Percentiles rank a stretch among this genome's conserved stretches.
Conservation (phyloP, 2,888 invertebrate genomes). For the Hydriomena furcata region DNA sequence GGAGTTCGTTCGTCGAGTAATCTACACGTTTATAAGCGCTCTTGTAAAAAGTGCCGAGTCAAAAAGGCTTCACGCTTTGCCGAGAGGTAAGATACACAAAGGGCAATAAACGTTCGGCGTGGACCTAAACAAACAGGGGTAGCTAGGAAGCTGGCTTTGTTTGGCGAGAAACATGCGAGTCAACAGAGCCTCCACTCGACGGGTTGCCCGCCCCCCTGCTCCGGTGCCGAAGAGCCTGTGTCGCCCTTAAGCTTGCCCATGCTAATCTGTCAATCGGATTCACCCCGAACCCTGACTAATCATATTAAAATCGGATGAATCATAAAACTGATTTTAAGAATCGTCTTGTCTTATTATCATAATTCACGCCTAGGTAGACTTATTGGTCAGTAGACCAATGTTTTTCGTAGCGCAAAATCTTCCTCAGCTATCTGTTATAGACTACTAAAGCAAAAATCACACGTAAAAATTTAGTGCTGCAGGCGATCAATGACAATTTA, state of each 20-base stretch:
- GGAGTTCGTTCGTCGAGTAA: constrained; percentile 48
- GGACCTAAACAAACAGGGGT: constrained; percentile 82
- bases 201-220: constrained; percentile 43
- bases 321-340: neutral
- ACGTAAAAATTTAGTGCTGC: no score
- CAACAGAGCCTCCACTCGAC: constrained; percentile 61
- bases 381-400: no score
- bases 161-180: constrained; percentile 79
- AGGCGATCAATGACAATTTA: no score
- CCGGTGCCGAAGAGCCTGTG: constrained; percentile 41
- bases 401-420: no score
- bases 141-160: constrained; percentile 82
- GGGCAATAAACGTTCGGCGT: constrained; percentile 79
- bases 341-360: no score
- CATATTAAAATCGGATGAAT: neutral
- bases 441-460: no score
- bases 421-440: no score
- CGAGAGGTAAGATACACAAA: constrained; percentile 78
- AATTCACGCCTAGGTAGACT: no score
- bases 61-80: constrained; percentile 80
- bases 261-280: constrained; percentile 63
- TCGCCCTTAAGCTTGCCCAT: constrained; percentile 42
- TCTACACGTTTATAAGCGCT: constrained; percentile 72
- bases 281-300: constrained; percentile 24
- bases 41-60: constrained; percentile 81